Evolutionary conservation across 2,888 invertebrate genomes (phyloP).

Genomic region (Eupithecia subfuscata): DNA sequence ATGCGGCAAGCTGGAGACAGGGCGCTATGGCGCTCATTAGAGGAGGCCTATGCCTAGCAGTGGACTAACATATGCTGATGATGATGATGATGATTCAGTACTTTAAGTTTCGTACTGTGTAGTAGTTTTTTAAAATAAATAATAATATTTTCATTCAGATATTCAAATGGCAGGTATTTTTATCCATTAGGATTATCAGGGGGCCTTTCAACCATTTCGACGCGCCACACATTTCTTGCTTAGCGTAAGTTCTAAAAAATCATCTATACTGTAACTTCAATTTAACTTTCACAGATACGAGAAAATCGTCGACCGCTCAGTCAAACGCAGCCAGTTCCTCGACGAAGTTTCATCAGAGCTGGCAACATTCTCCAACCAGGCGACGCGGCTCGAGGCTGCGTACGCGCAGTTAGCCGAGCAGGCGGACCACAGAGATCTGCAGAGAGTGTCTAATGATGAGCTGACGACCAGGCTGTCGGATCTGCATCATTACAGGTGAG

Average conservation of each 20-base stretch:
- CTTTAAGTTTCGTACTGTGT: too few species aligned
- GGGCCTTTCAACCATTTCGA: too few species aligned
- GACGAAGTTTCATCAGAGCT: slow-evolving; percentile 90
- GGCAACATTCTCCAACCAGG: slow-evolving; percentile 87
- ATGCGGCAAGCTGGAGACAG: too few species aligned
- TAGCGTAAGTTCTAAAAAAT: background rate
- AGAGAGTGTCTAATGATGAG: slow-evolving; percentile 87
- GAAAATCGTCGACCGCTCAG: slow-evolving; percentile 91
- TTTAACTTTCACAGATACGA: slow-evolving; percentile 87
- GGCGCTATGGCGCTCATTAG: too few species aligned
- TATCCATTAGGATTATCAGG: too few species aligned
- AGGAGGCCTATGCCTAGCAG: too few species aligned
- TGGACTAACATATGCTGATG: too few species aligned
- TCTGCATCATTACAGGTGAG: slow-evolving; percentile 82
- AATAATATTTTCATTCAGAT: too few species aligned
- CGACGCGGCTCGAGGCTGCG: slow-evolving; percentile 88
- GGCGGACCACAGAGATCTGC: slow-evolving; percentile 89
- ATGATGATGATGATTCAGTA: too few species aligned
- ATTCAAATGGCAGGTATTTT: too few species aligned
- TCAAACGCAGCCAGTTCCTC: slow-evolving; percentile 91
- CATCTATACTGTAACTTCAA: background rate
- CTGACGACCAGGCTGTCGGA: slow-evolving; percentile 72
- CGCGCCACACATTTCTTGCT: background rate
- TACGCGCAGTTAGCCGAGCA: slow-evolving; percentile 88
- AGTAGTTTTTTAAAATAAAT: too few species aligned